Evolutionary conservation across 1,140 invertebrate genomes (phyloP), one percentile per base, ranked within the genome.

Genomic region (Elysia chlorotica): DNA sequence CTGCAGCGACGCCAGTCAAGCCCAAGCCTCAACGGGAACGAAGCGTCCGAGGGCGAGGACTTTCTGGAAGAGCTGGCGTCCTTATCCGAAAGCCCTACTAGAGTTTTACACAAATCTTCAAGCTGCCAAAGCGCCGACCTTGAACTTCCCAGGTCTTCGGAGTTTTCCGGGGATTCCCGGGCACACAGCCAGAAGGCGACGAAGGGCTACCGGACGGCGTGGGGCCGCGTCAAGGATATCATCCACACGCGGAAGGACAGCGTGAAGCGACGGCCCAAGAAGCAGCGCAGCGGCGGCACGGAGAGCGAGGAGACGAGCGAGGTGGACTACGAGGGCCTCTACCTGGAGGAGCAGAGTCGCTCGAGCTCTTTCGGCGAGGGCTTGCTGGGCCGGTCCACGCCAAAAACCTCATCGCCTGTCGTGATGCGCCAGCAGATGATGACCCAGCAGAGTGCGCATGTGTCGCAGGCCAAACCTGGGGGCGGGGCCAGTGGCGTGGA

Each of bases 201-300:
- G 61, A 85, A 85, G 73, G 41, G 74, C 36, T 79, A 83, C 67
- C 77, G 90, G 84, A 92, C 90, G 38, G 90, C 91, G 0, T 92
- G 92, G 92, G 90, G 90, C 0, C 91, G 92, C 82, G 91, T 93
- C 83, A 91, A 91, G 76, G 91, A 92, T 76, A 93, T 93, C 33
- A 92, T 93, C 71, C 91, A 92, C 79, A 91, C 91, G 0, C 87
- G 91, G 53, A 88, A 90, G 67, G 92, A 92, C 63, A 93, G 91
- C 30, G 88, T 92, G 14, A 91, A 91, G 83, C 79, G 78, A 61
- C 48, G 69, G 63, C 66, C 66, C 61, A 65, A 76, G 72, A 54
- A 48, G 35, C 25, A 28, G 28, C n/a, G 53, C 17, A 21, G 48
- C 41, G 69, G 71, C 23, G 69, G 71, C 23, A 25, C 71, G 30